A percentile compares a stretch with the other conserved stretches of the same genome.
Conservation (phyloP, 2,113 vertebrate genomes). For the Pedetes capensis region DNA sequence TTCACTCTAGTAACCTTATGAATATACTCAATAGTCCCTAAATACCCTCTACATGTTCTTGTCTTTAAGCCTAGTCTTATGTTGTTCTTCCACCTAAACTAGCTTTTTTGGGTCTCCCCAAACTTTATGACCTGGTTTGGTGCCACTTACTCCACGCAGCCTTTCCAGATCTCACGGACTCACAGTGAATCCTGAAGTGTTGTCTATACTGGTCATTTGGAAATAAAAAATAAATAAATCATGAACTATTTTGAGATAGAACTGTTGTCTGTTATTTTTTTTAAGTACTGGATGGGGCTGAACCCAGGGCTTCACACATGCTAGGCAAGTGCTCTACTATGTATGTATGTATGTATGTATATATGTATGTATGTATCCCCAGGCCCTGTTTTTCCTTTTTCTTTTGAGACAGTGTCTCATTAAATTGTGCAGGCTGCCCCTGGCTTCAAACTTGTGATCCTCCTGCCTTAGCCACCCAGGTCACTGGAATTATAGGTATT, state of each 20-base stretch:
- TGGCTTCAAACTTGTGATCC: too few relatives aligned
- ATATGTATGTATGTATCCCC: too few relatives aligned
- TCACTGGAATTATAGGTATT: too few relatives aligned
- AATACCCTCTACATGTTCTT: not conserved
- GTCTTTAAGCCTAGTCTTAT: not conserved
- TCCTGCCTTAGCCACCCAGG: too few relatives aligned
- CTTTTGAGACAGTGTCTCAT: too few relatives aligned
- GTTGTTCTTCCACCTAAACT: not conserved
- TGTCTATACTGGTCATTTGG: not conserved
- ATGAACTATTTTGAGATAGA: not conserved
- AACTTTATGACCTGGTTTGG: not conserved
- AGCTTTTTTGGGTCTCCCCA: not conserved
- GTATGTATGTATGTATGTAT: too few relatives aligned
- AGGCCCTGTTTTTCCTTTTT: too few relatives aligned
- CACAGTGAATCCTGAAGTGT: not conserved
- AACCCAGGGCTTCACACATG: too few relatives aligned
- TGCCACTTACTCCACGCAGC: not conserved
- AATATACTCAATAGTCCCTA: not conserved
- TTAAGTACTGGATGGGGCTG: too few relatives aligned
- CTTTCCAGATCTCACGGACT: not conserved
- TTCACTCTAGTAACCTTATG: not conserved
- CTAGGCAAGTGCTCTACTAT: too few relatives aligned
- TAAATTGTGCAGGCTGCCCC: too few relatives aligned
- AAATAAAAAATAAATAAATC: slow-evolving; percentile 30
- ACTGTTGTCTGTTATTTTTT: too few relatives aligned